Base-by-base conservation (phyloP, 2,113 vertebrate genomes). In the Geococcyx californianus region DNA sequence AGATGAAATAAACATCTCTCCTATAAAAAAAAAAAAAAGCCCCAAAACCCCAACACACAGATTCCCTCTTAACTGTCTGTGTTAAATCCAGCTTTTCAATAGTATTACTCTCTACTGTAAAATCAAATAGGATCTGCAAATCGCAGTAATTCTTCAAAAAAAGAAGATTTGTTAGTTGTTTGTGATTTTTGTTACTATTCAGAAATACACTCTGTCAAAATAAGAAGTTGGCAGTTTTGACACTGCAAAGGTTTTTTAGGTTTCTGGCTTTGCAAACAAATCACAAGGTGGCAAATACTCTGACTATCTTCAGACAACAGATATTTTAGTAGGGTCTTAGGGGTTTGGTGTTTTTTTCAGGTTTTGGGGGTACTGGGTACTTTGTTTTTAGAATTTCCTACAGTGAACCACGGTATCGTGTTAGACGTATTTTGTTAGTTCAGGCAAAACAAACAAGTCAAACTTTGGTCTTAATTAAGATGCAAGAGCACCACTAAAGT, bases 61-160 rank as follows among this genome's bases (percentile, higher is more conserved):
- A 94, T 88, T 90, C 85, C 47, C 31, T 88, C 79, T 88, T 86
- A 86, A 78, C 59, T 59, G n/a, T 36, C 56, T 84, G 49, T 84
- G 44, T 54, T 87, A 90, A 93, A 94, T 90, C 69, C 17, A 1
- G n/a, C 49, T 94, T 93, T 93, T 92, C 73, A 63, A 70, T 24
- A 68, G 92, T 49, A 64, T 78, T 96, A 84, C 17, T 62, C 56
- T 77, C 51, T 67, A 64, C 79, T 90, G n/a, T 64, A 86, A 93
- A 94, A 94, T 60, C 67, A 90, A 91, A 84, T 2, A 81, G 60
- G 44, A 90, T 84, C 64, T 72, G 28, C 52, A 96, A 92, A 86
- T 70, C 17, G 0, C 31, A 87, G n/a, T 64, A 95, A 90, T 87
- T 90, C 60, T 64, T 93, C 42, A 75, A 63, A 82, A 86, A 86